Evolutionary conservation across 2,797 vertebrate species (phyloP).

Genomic region (Cynopterus sphinx): DNA sequence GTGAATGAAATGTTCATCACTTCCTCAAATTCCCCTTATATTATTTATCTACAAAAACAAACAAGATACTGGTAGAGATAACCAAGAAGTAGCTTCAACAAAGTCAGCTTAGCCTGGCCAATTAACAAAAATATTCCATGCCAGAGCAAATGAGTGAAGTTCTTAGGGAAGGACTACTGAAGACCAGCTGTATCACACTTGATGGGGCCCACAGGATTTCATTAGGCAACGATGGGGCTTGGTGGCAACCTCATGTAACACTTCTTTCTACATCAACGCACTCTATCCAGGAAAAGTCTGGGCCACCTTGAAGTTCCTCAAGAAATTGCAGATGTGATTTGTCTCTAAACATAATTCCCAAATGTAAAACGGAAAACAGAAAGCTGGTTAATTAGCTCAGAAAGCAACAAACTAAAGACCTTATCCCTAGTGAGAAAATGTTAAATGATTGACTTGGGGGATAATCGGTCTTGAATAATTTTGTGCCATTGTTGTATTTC

Average conservation of each 20-base stretch:
- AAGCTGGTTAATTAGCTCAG: neutral
- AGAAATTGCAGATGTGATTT: neutral
- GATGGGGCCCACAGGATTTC: neutral
- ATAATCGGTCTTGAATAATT: neutral
- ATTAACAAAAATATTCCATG: neutral
- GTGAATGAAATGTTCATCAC: neutral
- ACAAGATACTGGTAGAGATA: neutral
- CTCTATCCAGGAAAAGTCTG: neutral
- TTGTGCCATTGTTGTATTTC: neutral
- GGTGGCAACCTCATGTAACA: too few relatives aligned
- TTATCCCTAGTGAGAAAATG: neutral
- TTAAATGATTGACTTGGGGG: neutral
- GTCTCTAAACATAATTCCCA: constrained; percentile 39
- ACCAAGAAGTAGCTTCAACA: neutral
- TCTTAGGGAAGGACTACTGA: neutral
- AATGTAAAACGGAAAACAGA: constrained; percentile 9
- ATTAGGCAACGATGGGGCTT: neutral
- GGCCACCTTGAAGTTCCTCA: neutral
- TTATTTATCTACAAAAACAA: neutral
- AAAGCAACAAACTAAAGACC: neutral
- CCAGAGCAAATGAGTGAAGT: neutral
- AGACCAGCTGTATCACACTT: neutral
- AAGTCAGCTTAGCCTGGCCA: neutral
- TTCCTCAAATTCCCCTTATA: neutral
- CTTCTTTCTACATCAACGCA: neutral